Evolutionary conservation across 2,888 invertebrate species (phyloP).

Genomic region (Nemotelus pantherinus): DNA sequence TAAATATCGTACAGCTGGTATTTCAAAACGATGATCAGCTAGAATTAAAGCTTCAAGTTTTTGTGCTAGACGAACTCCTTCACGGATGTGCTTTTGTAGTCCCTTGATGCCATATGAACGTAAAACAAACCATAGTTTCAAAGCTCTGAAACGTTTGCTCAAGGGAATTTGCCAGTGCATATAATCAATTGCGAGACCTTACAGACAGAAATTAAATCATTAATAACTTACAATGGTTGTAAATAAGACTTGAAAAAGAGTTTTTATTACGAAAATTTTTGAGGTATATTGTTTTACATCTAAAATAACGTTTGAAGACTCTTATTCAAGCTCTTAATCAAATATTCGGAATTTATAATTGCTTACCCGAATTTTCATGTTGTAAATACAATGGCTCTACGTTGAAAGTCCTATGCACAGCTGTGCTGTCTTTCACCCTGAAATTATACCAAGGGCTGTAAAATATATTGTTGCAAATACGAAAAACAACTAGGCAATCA

Average conservation of each 20-base stretch:
- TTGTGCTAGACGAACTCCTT: constrained; percentile 89
- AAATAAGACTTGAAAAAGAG: too few relatives aligned
- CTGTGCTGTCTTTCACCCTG: constrained; percentile 93
- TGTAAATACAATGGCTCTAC: constrained; percentile 97
- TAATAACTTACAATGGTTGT: constrained; percentile 23
- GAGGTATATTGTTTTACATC: too few relatives aligned
- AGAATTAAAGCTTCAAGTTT: constrained; percentile 88
- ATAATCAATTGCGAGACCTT: constrained; percentile 92
- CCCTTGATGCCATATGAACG: constrained; percentile 91
- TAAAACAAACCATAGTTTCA: constrained; percentile 98
- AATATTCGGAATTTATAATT: background rate
- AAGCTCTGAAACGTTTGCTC: constrained; percentile 89
- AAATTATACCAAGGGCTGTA: constrained; percentile 49
- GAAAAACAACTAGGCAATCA: background rate
- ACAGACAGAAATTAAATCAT: constrained; percentile 54
- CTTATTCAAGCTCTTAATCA: too few relatives aligned
- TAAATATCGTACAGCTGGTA: constrained; percentile 86
- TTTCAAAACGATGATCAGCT: constrained; percentile 87
- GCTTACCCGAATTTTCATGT: constrained; percentile 93
- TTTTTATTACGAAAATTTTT: too few relatives aligned
- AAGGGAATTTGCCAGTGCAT: constrained; percentile 99
- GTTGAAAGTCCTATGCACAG: constrained; percentile 95
- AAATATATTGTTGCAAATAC: too few relatives aligned
- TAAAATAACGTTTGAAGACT: too few relatives aligned
- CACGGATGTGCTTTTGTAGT: constrained; percentile 90